Percentiles rank a stretch among this genome's conserved stretches.
These are phyloP conservation scores for Mythimna vitellina DNA, from an alignment of 2,888 invertebrate species.

Conservation along the genomic window DNA sequence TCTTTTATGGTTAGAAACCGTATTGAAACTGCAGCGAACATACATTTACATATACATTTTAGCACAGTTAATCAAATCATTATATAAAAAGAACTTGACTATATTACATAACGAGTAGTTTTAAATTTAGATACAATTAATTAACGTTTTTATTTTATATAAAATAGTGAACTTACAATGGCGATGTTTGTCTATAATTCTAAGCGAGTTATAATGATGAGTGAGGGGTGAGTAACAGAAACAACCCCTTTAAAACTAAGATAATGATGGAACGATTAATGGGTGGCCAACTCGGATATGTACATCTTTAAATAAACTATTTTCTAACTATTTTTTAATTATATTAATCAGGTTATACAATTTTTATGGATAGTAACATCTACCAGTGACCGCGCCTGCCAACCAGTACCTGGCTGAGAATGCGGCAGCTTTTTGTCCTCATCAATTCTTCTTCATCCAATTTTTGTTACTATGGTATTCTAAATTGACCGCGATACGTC, in stretches of 20 bases:
- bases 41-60: slow-evolving; percentile 24
- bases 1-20: slow-evolving; percentile 53
- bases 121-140: slow-evolving; percentile 55
- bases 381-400: too few species aligned
- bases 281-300: too few species aligned
- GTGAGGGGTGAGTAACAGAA: slow-evolving; percentile 41
- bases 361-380: too few species aligned
- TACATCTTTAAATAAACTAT: too few species aligned
- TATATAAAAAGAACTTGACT: slow-evolving; percentile 62
- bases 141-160: slow-evolving; percentile 44
- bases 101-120: slow-evolving; percentile 61
- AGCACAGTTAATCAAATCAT: slow-evolving; percentile 49
- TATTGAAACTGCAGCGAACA: slow-evolving; percentile 55
- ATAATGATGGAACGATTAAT: slow-evolving; percentile 44
- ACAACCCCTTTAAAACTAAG: slow-evolving; percentile 52
- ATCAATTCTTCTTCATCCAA: too few species aligned
- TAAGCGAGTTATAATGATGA: slow-evolving; percentile 41
- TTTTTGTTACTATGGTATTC: too few species aligned
- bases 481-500: too few species aligned
- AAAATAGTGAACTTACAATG: slow-evolving; percentile 51
- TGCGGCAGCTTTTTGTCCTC: too few species aligned
- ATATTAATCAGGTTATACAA: too few species aligned
- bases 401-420: too few species aligned
- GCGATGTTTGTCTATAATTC: slow-evolving; percentile 44
- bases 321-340: too few species aligned